phyloP scores from a whole-genome alignment of 2,888 invertebrate genomes.

The Pachliopta kotzebuea region DNA sequence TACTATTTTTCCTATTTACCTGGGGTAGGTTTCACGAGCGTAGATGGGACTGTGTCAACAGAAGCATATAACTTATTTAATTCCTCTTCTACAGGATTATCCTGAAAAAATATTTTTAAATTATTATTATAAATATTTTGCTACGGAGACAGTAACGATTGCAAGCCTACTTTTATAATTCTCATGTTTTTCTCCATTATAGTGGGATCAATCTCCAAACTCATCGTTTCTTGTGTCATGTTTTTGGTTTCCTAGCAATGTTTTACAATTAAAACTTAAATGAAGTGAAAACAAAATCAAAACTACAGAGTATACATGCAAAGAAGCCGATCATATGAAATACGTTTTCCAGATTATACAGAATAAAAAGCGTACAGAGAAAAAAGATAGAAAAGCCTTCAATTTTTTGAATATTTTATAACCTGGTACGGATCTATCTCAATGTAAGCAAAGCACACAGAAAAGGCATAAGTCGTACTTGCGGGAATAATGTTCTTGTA shows the following conservation, averaged over 20 bases:
- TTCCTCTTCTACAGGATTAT: slow-evolving; percentile 80
- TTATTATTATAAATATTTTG: neutral
- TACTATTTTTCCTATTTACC: slow-evolving; percentile 69
- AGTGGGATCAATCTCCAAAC: slow-evolving; percentile 82
- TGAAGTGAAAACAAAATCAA: neutral
- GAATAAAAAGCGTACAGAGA: neutral
- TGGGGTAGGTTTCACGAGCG: slow-evolving; percentile 84
- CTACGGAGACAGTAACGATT: slow-evolving; percentile 16
- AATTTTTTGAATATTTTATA: too few relatives aligned
- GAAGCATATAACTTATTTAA: slow-evolving; percentile 79
- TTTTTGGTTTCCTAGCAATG: slow-evolving; percentile 36
- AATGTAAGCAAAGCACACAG: too few relatives aligned
- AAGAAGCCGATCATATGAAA: neutral
- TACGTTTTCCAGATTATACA: neutral
- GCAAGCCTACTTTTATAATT: slow-evolving; percentile 59
- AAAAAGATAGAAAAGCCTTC: neutral
- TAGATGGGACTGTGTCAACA: slow-evolving; percentile 76
- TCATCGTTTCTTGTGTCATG: slow-evolving; percentile 72
- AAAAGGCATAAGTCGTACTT: too few relatives aligned
- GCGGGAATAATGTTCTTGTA: too few relatives aligned
- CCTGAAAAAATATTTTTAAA: slow-evolving; percentile 52
- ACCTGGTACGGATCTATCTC: too few relatives aligned
- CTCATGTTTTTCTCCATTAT: slow-evolving; percentile 81
- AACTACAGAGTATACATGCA: neutral
- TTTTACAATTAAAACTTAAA: neutral